Evolutionary conservation across 92 coral and sea anemone species (phyloP).

Genomic region (Paragorgia papillata): DNA sequence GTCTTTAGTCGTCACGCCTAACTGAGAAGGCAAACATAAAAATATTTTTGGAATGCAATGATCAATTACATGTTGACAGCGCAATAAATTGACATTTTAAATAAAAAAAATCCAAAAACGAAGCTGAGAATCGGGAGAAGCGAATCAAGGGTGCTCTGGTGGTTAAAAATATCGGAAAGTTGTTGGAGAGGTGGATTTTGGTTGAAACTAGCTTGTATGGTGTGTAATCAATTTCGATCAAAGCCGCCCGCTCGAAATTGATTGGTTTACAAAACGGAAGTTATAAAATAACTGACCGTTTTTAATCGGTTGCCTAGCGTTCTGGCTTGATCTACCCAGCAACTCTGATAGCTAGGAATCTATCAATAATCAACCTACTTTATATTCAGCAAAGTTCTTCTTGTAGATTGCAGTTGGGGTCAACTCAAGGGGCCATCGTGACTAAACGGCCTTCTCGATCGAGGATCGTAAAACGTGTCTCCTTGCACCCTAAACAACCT

Average conservation of each 20-base stretch:
- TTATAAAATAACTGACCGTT: conserved; percentile 16
- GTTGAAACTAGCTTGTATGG: background rate
- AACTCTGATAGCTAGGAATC: conserved; percentile 47
- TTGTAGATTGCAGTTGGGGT: no score
- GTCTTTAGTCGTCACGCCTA: background rate
- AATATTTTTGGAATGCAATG: conserved; percentile 12
- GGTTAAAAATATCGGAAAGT: no score
- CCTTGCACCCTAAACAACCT: conserved; percentile 1
- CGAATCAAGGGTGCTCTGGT: background rate
- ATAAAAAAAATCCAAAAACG: background rate
- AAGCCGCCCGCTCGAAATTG: conserved; percentile 15
- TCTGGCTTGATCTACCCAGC: conserved; percentile 91
- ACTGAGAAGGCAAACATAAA: no score
- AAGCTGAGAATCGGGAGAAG: background rate
- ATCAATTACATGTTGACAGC: conserved; percentile 49
- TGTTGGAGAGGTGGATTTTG: background rate
- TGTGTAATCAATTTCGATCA: background rate
- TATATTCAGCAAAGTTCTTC: no score
- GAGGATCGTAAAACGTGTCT: no score
- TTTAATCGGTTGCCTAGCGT: conserved; percentile 90
- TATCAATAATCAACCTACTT: conserved; percentile 41
- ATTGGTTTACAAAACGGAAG: conserved; percentile 29
- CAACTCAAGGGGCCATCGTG: background rate
- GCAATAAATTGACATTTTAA: conserved; percentile 5
- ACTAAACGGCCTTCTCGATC: no score